These are phyloP conservation scores for Chlorodrepanis virens DNA, from an alignment of 2,113 vertebrate genomes.

Conservation along the genomic window DNA sequence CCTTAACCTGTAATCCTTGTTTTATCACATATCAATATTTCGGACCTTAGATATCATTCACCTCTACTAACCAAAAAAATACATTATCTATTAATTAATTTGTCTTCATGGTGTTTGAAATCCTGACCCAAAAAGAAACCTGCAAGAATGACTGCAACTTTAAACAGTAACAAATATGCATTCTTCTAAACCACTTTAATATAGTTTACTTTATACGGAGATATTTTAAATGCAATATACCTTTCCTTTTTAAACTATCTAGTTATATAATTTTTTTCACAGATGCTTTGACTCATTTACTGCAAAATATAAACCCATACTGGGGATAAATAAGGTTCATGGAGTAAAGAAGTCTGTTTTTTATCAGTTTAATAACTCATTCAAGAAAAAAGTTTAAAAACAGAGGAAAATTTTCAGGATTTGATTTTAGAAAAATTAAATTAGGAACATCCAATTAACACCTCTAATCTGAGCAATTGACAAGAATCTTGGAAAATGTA, in stretches of 20 bases:
- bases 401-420: neutral
- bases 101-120: neutral
- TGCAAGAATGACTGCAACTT: neutral
- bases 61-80: neutral
- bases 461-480: neutral
- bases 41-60: neutral
- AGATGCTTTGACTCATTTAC: neutral
- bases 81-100: neutral
- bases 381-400: neutral
- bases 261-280: neutral
- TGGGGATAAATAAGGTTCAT: neutral
- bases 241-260: neutral
- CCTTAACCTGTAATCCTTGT: neutral
- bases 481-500: neutral
- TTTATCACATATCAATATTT: neutral
- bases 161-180: neutral
- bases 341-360: neutral
- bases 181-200: neutral
- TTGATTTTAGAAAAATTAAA: neutral
- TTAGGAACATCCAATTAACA: neutral
- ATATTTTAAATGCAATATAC: neutral
- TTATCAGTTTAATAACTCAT: neutral
- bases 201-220: neutral
- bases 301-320: neutral
- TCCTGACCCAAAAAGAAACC: neutral